These are phyloP conservation scores for Uloborus diversus DNA, from an alignment of 1,140 invertebrate genomes.

Conservation along the genomic window DNA sequence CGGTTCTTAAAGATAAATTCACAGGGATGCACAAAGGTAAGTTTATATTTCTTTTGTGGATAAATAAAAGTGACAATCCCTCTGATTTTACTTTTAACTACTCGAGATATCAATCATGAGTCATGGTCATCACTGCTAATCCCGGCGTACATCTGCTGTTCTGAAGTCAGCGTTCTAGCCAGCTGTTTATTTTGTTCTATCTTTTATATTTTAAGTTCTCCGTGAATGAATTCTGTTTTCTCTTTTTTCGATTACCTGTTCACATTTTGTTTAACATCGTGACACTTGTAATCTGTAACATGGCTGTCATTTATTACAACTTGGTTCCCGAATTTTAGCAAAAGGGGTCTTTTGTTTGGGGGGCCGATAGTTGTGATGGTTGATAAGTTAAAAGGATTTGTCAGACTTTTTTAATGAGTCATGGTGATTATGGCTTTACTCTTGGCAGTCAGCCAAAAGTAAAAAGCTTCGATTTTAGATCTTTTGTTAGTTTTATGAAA, in stretches of 20 bases:
- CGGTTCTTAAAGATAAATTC: conserved; percentile 90
- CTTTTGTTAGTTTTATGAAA: too few species aligned
- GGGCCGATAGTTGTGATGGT: neutral
- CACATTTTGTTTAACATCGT: neutral
- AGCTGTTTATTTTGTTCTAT: conserved; percentile 20
- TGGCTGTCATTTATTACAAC: too few species aligned
- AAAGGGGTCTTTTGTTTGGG: neutral
- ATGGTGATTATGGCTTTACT: neutral
- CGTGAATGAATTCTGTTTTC: neutral
- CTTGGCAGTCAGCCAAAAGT: neutral
- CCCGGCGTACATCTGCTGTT: conserved; percentile 14
- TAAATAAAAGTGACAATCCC: neutral
- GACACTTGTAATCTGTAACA: too few species aligned
- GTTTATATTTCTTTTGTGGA: conserved; percentile 50
- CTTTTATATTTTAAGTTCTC: neutral
- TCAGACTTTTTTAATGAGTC: neutral
- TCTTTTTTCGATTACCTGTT: neutral
- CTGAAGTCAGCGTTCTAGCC: neutral
- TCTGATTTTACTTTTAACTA: too few species aligned
- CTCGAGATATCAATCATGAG: conserved; percentile 2
- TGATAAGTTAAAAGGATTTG: neutral
- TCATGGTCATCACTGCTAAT: conserved; percentile 5
- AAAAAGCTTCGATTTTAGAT: too few species aligned
- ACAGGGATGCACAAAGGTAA: conserved; percentile 93
- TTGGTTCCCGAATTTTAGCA: too few species aligned